A percentile compares a stretch with the other conserved stretches of the same genome.
Evolutionary conservation across 2,113 vertebrate species (phyloP).

Genomic region (Phycodurus eques): DNA sequence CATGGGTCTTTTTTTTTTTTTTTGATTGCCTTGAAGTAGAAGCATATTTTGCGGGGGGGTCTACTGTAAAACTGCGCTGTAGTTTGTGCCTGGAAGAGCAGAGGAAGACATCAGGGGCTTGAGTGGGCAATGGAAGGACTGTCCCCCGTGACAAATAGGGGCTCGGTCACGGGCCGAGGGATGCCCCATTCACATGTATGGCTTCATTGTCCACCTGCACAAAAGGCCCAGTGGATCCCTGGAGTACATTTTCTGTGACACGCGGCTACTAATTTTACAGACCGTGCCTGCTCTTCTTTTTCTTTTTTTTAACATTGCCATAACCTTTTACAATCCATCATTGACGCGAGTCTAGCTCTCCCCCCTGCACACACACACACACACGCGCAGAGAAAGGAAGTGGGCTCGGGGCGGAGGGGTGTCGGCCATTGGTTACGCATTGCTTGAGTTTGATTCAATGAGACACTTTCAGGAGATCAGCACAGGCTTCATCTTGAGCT

Average conservation of each 20-base stretch:
- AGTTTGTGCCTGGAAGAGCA: conserved; percentile 40
- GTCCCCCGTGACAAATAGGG: conserved; percentile 58
- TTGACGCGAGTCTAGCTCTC: conserved; percentile 6
- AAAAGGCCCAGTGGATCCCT: conserved; percentile 62
- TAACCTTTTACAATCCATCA: conserved; percentile 49
- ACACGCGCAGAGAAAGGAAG: neutral
- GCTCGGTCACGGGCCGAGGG: conserved; percentile 61
- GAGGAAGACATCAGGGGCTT: conserved; percentile 68
- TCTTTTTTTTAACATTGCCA: conserved; percentile 18
- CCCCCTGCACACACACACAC: neutral
- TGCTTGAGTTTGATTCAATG: neutral
- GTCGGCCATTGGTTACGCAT: conserved; percentile 5
- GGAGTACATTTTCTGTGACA: conserved; percentile 69
- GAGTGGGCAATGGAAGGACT: conserved; percentile 47
- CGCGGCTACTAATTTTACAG: conserved; percentile 63
- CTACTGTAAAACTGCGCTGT: conserved; percentile 24
- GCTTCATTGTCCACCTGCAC: conserved; percentile 68
- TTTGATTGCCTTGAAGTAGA: neutral
- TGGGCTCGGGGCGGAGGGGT: conserved; percentile 9
- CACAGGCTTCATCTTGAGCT: neutral
- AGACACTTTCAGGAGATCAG: neutral
- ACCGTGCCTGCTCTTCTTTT: conserved; percentile 16
- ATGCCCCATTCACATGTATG: conserved; percentile 60
- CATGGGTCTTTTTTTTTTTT: neutral
- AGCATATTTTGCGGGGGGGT: neutral